Evolutionary conservation across 1,140 invertebrate species (phyloP).

Genomic region (Drosophila ogumai): DNA sequence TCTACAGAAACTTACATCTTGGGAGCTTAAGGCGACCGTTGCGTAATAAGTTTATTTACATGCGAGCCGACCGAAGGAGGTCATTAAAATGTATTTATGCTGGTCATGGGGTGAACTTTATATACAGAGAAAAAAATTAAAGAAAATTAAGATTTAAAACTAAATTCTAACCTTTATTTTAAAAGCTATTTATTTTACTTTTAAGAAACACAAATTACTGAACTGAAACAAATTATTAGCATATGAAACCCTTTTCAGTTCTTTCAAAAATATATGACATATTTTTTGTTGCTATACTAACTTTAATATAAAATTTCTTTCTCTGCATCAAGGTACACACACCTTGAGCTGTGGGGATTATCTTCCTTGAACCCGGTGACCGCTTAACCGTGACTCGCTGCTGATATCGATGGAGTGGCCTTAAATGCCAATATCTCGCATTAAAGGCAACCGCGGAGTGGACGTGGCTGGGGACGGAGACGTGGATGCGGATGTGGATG

Average conservation of each 20-base stretch:
- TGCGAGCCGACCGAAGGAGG: slow-evolving; percentile 17
- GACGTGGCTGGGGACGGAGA: slow-evolving; percentile 16
- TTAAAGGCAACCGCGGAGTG: slow-evolving; percentile 43
- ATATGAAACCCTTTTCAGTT: too few species aligned
- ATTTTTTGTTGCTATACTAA: background rate
- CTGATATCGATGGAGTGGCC: slow-evolving; percentile 57
- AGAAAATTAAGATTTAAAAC: too few species aligned
- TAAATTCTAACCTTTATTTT: too few species aligned
- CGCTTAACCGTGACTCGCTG: slow-evolving; percentile 54
- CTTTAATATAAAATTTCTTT: background rate
- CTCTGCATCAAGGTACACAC: slow-evolving; percentile 15
- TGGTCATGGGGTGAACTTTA: slow-evolving; percentile 14
- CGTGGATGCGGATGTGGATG: slow-evolving; percentile 24
- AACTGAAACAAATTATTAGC: too few species aligned
- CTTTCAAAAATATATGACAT: too few species aligned
- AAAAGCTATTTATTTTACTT: too few species aligned
- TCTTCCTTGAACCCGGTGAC: slow-evolving; percentile 39
- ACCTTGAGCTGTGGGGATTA: slow-evolving; percentile 47
- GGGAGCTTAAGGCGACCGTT: slow-evolving; percentile 31
- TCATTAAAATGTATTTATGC: slow-evolving; percentile 70
- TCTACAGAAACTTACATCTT: slow-evolving; percentile 60
- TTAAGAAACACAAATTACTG: too few species aligned
- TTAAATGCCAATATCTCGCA: slow-evolving; percentile 60
- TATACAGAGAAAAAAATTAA: slow-evolving; percentile 3
- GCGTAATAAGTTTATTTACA: slow-evolving; percentile 61